Percentiles rank a stretch among this genome's conserved stretches.
Conservation (phyloP, 2,113 vertebrate species). For the Sisor rabdophorus region DNA sequence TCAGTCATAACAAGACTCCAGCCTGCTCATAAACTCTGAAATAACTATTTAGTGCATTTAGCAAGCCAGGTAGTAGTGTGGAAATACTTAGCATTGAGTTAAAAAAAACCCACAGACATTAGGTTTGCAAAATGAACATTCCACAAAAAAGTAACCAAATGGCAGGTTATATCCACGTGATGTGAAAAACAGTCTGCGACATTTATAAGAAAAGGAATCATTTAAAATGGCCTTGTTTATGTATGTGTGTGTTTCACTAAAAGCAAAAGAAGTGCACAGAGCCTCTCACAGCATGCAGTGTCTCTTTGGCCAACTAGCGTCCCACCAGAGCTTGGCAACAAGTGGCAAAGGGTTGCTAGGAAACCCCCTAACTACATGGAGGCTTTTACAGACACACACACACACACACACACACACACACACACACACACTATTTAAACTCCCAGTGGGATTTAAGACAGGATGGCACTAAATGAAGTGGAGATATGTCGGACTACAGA, state of each 20-base stretch:
- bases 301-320: constrained; percentile 42
- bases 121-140: background rate
- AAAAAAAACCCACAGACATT: background rate
- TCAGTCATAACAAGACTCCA: background rate
- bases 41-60: background rate
- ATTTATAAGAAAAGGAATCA: background rate
- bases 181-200: background rate
- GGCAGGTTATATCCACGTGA: background rate
- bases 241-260: constrained; percentile 34
- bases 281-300: constrained; percentile 39
- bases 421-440: constrained; percentile 39
- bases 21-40: background rate
- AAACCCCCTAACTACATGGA: constrained; percentile 46
- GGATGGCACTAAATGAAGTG: background rate
- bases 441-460: background rate
- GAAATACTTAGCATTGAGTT: background rate
- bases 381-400: constrained; percentile 27
- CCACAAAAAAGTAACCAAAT: background rate
- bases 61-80: constrained; percentile 9
- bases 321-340: constrained; percentile 54
- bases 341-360: constrained; percentile 56
- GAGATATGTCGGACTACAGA: constrained; percentile 15
- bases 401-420: constrained; percentile 37
- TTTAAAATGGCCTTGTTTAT: background rate
- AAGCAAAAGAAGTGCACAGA: constrained; percentile 43